Percentiles rank a stretch among this genome's conserved stretches.
Conservation (phyloP, 2,113 vertebrate genomes). For the Stigmatopora nigra region DNA sequence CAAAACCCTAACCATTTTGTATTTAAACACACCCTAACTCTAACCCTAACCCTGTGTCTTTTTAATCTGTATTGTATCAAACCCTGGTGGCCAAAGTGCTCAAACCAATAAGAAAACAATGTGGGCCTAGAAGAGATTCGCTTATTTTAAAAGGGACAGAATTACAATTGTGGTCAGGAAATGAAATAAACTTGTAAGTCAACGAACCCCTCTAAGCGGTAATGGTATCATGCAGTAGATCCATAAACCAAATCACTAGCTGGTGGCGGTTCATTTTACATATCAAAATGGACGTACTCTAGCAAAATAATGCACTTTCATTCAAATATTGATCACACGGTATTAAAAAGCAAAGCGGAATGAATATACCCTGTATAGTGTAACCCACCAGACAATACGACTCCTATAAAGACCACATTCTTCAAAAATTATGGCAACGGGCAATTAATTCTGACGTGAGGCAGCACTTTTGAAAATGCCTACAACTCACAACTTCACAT, state of each 20-base stretch:
- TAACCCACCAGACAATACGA: slow-evolving; percentile 2
- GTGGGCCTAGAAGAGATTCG: neutral
- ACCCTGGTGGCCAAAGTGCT: neutral
- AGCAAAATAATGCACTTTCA: neutral
- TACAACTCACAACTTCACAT: neutral
- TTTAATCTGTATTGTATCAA: neutral
- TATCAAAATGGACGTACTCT: neutral
- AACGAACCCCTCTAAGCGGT: neutral
- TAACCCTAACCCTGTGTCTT: too few relatives aligned
- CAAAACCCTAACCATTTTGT: too few relatives aligned
- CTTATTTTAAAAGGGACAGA: neutral
- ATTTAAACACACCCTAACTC: too few relatives aligned
- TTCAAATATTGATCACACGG: neutral
- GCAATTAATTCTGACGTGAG: slow-evolving; percentile 16
- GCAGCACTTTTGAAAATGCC: slow-evolving; percentile 6
- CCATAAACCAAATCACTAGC: neutral
- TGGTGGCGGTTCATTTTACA: neutral
- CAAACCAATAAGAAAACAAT: neutral
- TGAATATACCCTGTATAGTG: neutral
- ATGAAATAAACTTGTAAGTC: neutral
- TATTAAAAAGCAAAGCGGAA: neutral
- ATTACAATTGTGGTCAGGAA: neutral
- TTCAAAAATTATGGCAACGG: slow-evolving; percentile 22
- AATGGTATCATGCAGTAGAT: neutral
- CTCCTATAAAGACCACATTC: slow-evolving; percentile 8